phyloP scores from a whole-genome alignment of 2,113 vertebrate genomes.

The Melospiza georgiana region DNA sequence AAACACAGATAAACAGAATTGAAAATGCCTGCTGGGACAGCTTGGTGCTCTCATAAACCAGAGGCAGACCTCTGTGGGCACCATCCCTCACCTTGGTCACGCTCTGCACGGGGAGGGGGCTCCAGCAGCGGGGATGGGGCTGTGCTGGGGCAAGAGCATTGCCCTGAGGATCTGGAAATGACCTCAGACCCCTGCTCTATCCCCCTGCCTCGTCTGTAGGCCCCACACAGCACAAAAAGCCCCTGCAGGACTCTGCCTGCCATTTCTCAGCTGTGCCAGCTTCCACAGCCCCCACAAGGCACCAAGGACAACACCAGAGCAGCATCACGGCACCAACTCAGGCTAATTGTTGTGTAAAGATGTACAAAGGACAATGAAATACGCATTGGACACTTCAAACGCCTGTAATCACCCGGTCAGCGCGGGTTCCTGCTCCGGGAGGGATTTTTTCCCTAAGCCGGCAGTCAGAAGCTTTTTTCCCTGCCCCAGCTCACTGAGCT shows the following conservation, averaged over 20 bases:
- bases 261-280: neutral
- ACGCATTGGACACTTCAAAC: neutral
- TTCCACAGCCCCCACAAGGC: neutral
- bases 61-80: neutral
- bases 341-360: neutral
- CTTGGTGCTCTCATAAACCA: constrained; percentile 42
- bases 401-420: neutral
- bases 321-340: rapidly evolving
- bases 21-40: constrained; percentile 47
- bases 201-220: rapidly evolving
- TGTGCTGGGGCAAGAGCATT: neutral
- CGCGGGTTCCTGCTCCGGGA: rapidly evolving
- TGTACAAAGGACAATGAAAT: neutral
- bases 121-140: rapidly evolving
- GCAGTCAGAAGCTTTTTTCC: no score
- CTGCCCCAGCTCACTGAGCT: neutral
- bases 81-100: neutral
- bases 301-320: neutral
- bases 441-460: neutral
- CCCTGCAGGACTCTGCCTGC: neutral
- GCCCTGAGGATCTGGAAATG: rapidly evolving
- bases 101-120: rapidly evolving
- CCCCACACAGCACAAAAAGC: neutral
- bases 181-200: rapidly evolving
- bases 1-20: constrained; percentile 41